Conservation (phyloP, 1,140 invertebrate genomes). For the Manduca sexta region DNA sequence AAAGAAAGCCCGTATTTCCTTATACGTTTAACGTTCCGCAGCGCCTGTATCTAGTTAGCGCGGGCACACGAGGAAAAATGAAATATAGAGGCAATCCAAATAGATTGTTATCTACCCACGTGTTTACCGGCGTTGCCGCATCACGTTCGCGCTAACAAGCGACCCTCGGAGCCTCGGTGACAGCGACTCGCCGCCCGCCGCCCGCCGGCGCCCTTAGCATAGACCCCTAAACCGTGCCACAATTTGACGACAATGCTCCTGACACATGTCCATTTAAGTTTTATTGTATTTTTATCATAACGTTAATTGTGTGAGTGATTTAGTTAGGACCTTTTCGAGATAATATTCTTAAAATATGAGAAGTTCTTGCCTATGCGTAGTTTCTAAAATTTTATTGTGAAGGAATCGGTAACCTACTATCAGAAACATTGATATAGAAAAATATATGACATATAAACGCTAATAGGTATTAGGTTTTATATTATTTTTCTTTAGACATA, state of each 20-base stretch:
- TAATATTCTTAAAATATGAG: too few relatives aligned
- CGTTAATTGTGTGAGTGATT: too few relatives aligned
- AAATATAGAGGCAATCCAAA: slow-evolving; percentile 74
- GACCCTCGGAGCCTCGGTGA: too few relatives aligned
- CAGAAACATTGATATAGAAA: too few relatives aligned
- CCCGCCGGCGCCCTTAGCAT: slow-evolving; percentile 44
- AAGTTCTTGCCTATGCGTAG: too few relatives aligned
- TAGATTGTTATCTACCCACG: slow-evolving; percentile 74
- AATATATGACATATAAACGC: too few relatives aligned
- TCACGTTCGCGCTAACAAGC: slow-evolving; percentile 69
- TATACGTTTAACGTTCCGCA: slow-evolving; percentile 31
- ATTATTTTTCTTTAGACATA: too few relatives aligned
- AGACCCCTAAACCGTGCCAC: slow-evolving; percentile 31
- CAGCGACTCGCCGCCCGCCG: slow-evolving; percentile 10
- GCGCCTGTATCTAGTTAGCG: slow-evolving; percentile 67
- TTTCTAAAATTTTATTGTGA: too few relatives aligned
- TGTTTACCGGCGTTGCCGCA: slow-evolving; percentile 66
- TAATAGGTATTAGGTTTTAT: too few relatives aligned
- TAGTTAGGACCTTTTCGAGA: too few relatives aligned
- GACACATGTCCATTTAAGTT: slow-evolving; percentile 48
- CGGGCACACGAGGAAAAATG: slow-evolving; percentile 65
- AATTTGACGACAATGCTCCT: slow-evolving; percentile 47
- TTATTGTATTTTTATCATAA: slow-evolving; percentile 8
- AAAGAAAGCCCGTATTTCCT: slow-evolving; percentile 63
- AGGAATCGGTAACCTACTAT: too few relatives aligned